Evolutionary conservation across 1,140 invertebrate species (phyloP).

Genomic region (Drosophila saltans): DNA sequence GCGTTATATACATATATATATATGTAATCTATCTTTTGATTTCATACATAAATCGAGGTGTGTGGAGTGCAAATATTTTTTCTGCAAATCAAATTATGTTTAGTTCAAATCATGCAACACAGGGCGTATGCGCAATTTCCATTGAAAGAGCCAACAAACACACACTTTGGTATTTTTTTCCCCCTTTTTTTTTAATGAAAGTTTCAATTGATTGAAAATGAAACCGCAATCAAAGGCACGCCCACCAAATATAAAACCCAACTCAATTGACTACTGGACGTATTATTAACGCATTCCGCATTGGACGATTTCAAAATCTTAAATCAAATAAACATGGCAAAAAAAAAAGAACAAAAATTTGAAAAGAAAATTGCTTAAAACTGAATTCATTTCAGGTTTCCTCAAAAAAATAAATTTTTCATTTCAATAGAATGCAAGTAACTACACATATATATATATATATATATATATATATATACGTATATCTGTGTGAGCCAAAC

Average conservation of each 20-base stretch:
- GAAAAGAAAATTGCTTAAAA: constrained; percentile 9
- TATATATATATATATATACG: constrained; percentile 8
- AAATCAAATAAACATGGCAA: constrained; percentile 30
- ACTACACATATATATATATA: neutral
- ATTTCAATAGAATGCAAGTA: constrained; percentile 46
- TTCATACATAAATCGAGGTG: too few species aligned
- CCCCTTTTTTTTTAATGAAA: constrained; percentile 51
- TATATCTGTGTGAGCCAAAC: constrained; percentile 24
- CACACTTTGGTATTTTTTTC: constrained; percentile 41
- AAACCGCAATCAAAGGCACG: constrained; percentile 32
- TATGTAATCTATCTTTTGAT: too few species aligned
- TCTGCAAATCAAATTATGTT: constrained; percentile 28
- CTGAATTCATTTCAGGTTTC: constrained; percentile 17
- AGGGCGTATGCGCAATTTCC: constrained; percentile 49
- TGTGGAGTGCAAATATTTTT: too few species aligned
- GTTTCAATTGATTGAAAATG: constrained; percentile 23
- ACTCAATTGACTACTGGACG: constrained; percentile 6
- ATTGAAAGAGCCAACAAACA: constrained; percentile 18
- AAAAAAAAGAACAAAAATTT: neutral
- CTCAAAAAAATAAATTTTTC: constrained; percentile 26
- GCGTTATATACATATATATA: neutral
- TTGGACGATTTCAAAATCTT: constrained; percentile 43
- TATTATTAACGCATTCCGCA: constrained; percentile 41
- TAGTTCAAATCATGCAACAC: constrained; percentile 9
- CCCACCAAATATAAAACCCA: constrained; percentile 37